Percentiles rank a stretch among this genome's conserved stretches.
These are phyloP conservation scores for Callosobruchus maculatus DNA, from an alignment of 2,888 invertebrate species.

Conservation along the genomic window DNA sequence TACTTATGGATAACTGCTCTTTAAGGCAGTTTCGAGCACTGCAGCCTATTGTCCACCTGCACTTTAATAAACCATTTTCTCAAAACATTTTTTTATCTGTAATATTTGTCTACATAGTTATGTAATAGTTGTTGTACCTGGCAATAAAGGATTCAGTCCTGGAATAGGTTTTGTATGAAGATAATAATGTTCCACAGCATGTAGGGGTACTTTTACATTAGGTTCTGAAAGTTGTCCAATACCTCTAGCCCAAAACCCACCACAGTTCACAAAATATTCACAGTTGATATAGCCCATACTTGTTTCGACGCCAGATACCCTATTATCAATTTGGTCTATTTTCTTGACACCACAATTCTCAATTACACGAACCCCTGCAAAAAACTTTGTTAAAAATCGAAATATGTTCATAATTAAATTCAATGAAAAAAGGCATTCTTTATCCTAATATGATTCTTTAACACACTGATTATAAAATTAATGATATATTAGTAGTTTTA, in stretches of 20 bases:
- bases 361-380: constrained; percentile 67
- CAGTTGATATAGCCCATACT: constrained; percentile 74
- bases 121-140: constrained; percentile 57
- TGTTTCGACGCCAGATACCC: constrained; percentile 74
- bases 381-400: no score
- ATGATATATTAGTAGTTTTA: no score
- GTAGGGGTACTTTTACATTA: constrained; percentile 82
- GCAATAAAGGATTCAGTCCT: constrained; percentile 74
- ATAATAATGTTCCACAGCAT: constrained; percentile 92
- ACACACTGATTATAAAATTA: no score
- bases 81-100: no score
- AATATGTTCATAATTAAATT: constrained; percentile 3
- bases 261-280: constrained; percentile 91
- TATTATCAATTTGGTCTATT: constrained; percentile 62
- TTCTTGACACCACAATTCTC: constrained; percentile 74
- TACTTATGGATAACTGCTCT: no score
- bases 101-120: constrained; percentile 1
- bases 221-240: constrained; percentile 84
- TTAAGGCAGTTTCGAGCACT: no score
- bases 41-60: no score
- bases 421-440: background rate
- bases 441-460: background rate
- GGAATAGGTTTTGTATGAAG: constrained; percentile 81
- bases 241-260: constrained; percentile 91
- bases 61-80: no score